Conservation (phyloP, 2,113 vertebrate genomes). For the Zapus hudsonius region DNA sequence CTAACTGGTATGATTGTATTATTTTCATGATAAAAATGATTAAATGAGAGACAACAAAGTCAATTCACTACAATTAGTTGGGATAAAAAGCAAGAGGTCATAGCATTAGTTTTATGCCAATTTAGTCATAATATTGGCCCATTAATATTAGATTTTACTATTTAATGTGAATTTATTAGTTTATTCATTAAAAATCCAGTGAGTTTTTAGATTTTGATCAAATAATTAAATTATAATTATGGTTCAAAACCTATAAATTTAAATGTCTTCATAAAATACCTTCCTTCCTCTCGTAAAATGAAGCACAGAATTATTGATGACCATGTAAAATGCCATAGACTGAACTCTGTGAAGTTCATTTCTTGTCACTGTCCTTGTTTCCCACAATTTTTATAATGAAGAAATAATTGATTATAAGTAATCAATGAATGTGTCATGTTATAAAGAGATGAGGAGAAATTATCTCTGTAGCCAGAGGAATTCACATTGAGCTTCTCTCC, state of each 20-base stretch:
- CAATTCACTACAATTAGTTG: neutral
- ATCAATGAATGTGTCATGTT: neutral
- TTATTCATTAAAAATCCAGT: neutral
- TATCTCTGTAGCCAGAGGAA: neutral
- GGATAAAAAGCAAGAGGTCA: neutral
- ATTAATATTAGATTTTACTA: slow-evolving; percentile 25
- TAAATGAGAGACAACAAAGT: slow-evolving; percentile 12
- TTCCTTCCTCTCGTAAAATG: neutral
- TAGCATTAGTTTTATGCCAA: neutral
- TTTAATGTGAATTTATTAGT: slow-evolving; percentile 36
- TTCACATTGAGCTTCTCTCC: neutral
- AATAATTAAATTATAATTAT: slow-evolving; percentile 32
- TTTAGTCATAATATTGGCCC: neutral
- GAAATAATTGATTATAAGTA: neutral
- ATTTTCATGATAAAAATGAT: neutral
- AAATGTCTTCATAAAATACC: neutral
- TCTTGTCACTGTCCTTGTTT: neutral
- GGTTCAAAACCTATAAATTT: slow-evolving; percentile 26
- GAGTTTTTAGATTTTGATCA: neutral
- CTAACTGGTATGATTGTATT: neutral
- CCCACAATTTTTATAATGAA: neutral
- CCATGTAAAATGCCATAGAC: neutral
- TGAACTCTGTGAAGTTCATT: neutral
- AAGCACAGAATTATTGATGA: neutral
- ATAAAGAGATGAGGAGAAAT: neutral